Base-by-base conservation (phyloP, 1,140 invertebrate species). In the Drosophila persimilis region DNA sequence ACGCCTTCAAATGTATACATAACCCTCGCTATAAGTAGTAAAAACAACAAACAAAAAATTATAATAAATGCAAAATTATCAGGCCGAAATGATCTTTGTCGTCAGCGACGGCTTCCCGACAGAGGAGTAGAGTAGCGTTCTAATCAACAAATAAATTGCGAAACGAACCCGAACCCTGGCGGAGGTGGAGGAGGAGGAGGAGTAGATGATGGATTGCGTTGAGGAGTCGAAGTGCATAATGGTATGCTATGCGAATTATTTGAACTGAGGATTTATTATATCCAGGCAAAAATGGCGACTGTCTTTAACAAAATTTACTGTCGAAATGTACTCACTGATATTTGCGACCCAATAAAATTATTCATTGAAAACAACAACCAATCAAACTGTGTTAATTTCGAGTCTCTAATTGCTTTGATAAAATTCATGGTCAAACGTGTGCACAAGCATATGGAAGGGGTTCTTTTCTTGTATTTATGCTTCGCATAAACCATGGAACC, bases 291-390 rank as follows among this genome's bases (percentile, higher is more conserved):
- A 29, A 45, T 59, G 26, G 20, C 45, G 50, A 76, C 66, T 73
- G 71, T 85, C 75, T 79, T 73, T 52, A 74, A 50, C 62, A 64
- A 22, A 73, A 86, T 71, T 73, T 78, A 58, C 76, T 86, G 72
- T 80, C 84, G 73, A 77, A 77, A 85, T 85, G 80, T 85, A 85
- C 73, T 85, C 80, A 85, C 63, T 86, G 83, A 85, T 86, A 85
- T 85, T 73, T 85, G 81, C 81, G 81, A 85, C 79, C 75, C 56
- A 85, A 86, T 85, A 86, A 85, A 85, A 73, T 60, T 81, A 86
- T 85, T 70, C 77, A 86, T 62, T 77, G 67, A 86, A 86, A 56
- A 62, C 43, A 48, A 58, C 44, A 53, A 54, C 50, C 39, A 65
- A 4, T 20, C 35, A 29, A 39, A 43, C 8, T 67, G 50, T 70